These are phyloP conservation scores for Caenorhabditis sp. DNA, from an alignment of 2,888 invertebrate species.

Conservation along the genomic window DNA sequence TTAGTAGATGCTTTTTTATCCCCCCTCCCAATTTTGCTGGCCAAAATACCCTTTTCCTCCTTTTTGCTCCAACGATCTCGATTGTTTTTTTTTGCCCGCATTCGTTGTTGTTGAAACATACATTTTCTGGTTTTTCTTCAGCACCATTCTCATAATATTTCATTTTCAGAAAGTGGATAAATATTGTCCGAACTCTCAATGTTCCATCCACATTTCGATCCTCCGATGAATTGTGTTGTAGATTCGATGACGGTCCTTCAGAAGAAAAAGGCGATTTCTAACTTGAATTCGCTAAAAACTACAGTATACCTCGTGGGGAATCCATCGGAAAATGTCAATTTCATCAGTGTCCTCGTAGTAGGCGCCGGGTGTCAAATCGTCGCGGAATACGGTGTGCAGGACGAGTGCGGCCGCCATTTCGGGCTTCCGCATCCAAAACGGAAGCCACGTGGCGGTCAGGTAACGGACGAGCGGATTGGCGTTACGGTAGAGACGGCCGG, in stretches of 20 bases:
- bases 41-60: conserved; percentile 8
- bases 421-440: conserved; percentile 43
- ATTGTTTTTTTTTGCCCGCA: not conserved
- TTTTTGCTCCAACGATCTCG: conserved; percentile 19
- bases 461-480: conserved; percentile 47
- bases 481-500: conserved; percentile 61
- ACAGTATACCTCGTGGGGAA: too few relatives aligned
- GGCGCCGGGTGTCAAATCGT: conserved; percentile 56
- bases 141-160: too few relatives aligned
- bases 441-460: conserved; percentile 36
- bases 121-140: too few relatives aligned
- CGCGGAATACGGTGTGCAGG: conserved; percentile 55
- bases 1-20: conserved; percentile 5
- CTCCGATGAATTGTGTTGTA: conserved; percentile 16
- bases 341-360: conserved; percentile 63
- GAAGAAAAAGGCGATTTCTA: not conserved
- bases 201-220: conserved; percentile 45
- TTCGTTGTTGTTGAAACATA: too few relatives aligned
- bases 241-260: conserved; percentile 18
- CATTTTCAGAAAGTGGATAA: too few relatives aligned
- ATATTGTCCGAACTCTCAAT: too few relatives aligned
- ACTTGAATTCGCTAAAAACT: too few relatives aligned
- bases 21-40: conserved; percentile 34
- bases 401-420: conserved; percentile 57
- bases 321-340: too few relatives aligned